Percentiles rank a stretch among this genome's conserved stretches.
Conservation (phyloP, 92 coral and sea anemone species). For the Zoanthus solanderi region DNA sequence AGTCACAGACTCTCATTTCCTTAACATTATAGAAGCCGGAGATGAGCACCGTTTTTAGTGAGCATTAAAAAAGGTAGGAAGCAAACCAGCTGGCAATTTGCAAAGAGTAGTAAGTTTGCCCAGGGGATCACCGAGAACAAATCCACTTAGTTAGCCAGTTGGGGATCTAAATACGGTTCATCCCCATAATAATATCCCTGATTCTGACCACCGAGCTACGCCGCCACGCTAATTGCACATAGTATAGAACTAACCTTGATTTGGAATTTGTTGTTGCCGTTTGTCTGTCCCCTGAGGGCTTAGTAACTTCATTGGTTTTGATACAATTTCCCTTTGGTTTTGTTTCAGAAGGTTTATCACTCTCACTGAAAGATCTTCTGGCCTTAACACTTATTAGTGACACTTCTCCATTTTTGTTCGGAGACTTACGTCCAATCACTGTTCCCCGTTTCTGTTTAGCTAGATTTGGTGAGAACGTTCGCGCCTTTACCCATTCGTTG, state of each 20-base stretch:
- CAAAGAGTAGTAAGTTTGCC: too few species aligned
- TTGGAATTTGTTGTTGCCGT: background rate
- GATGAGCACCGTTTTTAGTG: too few species aligned
- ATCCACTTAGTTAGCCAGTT: too few species aligned
- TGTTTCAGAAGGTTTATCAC: slow-evolving; percentile 8
- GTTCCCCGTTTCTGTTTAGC: slow-evolving; percentile 8
- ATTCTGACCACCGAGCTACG: too few species aligned
- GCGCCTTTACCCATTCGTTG: slow-evolving; percentile 1
- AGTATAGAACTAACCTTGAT: background rate
- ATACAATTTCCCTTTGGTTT: background rate
- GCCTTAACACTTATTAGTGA: slow-evolving; percentile 31
- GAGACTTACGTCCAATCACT: slow-evolving; percentile 12
- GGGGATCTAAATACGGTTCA: too few species aligned
- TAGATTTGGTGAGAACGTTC: background rate
- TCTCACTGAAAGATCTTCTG: slow-evolving; percentile 22
- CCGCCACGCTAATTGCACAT: too few species aligned
- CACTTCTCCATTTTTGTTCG: slow-evolving; percentile 16
- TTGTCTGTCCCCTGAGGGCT: background rate
- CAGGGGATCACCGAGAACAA: too few species aligned
- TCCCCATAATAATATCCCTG: too few species aligned
- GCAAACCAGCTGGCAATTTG: too few species aligned
- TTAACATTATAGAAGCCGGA: too few species aligned
- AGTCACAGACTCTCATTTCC: too few species aligned
- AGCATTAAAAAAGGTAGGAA: too few species aligned
- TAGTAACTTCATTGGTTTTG: background rate